Evolutionary conservation across 2,888 invertebrate genomes (phyloP).

Genomic region (Leptinotarsa peninsularis): DNA sequence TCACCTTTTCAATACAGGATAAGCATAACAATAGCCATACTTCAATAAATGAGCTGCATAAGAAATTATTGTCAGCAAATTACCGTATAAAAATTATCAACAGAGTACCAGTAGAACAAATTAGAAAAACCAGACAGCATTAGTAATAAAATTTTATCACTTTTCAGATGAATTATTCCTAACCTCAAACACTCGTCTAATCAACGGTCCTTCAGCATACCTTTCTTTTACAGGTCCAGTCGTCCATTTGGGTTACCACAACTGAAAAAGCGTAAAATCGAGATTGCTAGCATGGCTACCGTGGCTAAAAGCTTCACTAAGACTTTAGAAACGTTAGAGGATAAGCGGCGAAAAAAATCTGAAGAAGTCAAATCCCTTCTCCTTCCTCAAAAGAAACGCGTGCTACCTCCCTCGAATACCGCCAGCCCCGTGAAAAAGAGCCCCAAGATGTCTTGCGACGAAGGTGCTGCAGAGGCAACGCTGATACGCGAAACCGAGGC

Average conservation of each 20-base stretch:
- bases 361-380: conserved; percentile 65
- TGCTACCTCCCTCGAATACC: conserved; percentile 61
- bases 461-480: conserved; percentile 78
- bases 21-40: no score
- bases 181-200: not conserved
- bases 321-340: conserved; percentile 57
- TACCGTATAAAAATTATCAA: no score
- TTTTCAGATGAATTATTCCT: no score
- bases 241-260: conserved; percentile 67
- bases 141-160: no score
- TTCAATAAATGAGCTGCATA: no score
- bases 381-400: conserved; percentile 73
- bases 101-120: no score
- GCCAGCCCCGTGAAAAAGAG: conserved; percentile 63
- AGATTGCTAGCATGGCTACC: conserved; percentile 64
- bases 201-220: conserved; percentile 16
- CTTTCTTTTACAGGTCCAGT: conserved; percentile 61
- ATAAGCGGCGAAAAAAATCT: conserved; percentile 68
- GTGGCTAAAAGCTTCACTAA: conserved; percentile 57
- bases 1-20: no score
- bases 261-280: conserved; percentile 79
- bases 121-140: no score
- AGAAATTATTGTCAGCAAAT: no score
- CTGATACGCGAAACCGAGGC: conserved; percentile 90
- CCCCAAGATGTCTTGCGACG: conserved; percentile 66